Conservation (phyloP, 2,888 invertebrate species). For the Drosophila paramelanica region DNA sequence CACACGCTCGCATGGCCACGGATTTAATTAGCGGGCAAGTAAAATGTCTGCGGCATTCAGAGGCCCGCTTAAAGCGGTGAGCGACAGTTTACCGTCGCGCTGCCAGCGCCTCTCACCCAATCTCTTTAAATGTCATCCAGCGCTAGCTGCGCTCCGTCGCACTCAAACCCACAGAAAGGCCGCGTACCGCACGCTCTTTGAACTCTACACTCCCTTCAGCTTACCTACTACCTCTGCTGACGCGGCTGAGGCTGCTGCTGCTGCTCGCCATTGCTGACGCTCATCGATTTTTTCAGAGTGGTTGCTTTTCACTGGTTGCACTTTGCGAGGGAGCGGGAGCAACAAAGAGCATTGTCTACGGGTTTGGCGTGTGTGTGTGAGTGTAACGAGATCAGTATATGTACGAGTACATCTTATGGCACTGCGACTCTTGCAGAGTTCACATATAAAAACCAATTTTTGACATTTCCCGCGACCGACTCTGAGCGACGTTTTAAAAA, state of each 20-base stretch:
- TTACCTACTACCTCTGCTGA: conserved; percentile 25
- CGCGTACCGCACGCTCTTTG: conserved; percentile 68
- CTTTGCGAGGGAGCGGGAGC: conserved; percentile 72
- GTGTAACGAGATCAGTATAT: conserved; percentile 76
- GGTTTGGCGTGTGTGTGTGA: conserved; percentile 66
- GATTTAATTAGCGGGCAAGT: conserved; percentile 66
- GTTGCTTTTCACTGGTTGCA: conserved; percentile 64
- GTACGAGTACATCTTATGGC: conserved; percentile 46
- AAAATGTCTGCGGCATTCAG: conserved; percentile 46
- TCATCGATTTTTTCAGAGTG: conserved; percentile 74
- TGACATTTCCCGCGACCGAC: conserved; percentile 76
- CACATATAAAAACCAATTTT: conserved; percentile 60
- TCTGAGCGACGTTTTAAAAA: conserved; percentile 75
- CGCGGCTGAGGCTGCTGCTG: conserved; percentile 5
- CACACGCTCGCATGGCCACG: conserved; percentile 33
- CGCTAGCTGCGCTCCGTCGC: conserved; percentile 37
- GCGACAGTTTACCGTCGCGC: conserved; percentile 40
- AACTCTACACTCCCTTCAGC: conserved; percentile 66
- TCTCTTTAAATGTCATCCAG: conserved; percentile 74
- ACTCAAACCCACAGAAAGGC: conserved; percentile 57
- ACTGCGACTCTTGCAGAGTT: conserved; percentile 75
- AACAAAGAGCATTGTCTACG: conserved; percentile 72
- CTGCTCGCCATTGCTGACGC: conserved; percentile 51
- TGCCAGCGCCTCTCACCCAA: conserved; percentile 54
- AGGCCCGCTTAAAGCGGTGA: conserved; percentile 58